These are phyloP conservation scores for Holothuria glaberrima DNA, from an alignment of 35 echinoderm and acorn worm genomes.

Conservation along the genomic window DNA sequence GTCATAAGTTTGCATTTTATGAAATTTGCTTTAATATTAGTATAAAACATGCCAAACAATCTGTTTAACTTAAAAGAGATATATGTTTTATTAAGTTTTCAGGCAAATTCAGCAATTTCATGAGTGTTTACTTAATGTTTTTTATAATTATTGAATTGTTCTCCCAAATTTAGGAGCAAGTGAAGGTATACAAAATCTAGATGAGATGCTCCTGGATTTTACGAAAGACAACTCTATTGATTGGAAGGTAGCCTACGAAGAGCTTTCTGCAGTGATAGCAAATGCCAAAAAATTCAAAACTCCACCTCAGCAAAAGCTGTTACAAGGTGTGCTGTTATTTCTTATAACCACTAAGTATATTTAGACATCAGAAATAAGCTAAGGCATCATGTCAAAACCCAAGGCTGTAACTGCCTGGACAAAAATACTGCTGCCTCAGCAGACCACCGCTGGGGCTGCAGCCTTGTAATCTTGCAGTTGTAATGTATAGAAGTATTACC, in stretches of 20 bases:
- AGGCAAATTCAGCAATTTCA: too few relatives aligned
- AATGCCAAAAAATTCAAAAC: slow-evolving; percentile 23
- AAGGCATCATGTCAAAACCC: neutral
- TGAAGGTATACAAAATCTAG: slow-evolving; percentile 64
- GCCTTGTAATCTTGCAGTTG: too few relatives aligned
- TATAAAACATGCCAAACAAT: too few relatives aligned
- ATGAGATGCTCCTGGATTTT: slow-evolving; percentile 69
- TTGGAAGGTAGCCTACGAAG: slow-evolving; percentile 83
- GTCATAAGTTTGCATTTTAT: too few relatives aligned
- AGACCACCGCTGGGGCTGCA: too few relatives aligned
- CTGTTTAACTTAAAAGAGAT: too few relatives aligned
- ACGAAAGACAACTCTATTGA: slow-evolving; percentile 81
- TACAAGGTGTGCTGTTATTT: slow-evolving; percentile 16
- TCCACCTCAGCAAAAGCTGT: slow-evolving; percentile 33
- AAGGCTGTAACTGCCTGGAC: neutral
- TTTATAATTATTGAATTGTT: too few relatives aligned
- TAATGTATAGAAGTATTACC: too few relatives aligned
- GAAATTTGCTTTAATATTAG: too few relatives aligned
- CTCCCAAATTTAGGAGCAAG: slow-evolving; percentile 45
- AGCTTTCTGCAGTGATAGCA: slow-evolving; percentile 53
- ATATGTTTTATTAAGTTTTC: too few relatives aligned
- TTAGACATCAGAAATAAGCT: neutral
- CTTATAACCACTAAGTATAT: neutral
- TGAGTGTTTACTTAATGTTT: too few relatives aligned
- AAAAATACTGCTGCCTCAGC: too few relatives aligned